A percentile compares a stretch with the other conserved stretches of the same genome.
These are phyloP conservation scores for Noctua fimbriata DNA, from an alignment of 2,888 invertebrate genomes.

Conservation along the genomic window DNA sequence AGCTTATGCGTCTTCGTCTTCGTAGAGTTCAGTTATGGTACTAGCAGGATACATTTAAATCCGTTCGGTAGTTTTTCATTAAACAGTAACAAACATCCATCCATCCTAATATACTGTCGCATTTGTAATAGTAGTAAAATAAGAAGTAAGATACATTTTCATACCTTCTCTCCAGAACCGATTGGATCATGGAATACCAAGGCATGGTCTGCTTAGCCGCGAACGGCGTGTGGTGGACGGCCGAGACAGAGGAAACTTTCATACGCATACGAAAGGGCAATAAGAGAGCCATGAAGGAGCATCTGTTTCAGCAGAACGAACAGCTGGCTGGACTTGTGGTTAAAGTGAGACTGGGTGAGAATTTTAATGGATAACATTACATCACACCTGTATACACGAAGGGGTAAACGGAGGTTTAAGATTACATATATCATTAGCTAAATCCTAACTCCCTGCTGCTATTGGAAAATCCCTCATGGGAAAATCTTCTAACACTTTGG, in stretches of 20 bases:
- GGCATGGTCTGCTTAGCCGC: conserved; percentile 96
- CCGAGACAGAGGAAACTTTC: conserved; percentile 98
- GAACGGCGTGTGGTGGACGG: conserved; percentile 98
- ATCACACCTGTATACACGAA: neutral
- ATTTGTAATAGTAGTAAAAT: neutral
- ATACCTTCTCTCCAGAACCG: conserved; percentile 89
- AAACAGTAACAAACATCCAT: neutral
- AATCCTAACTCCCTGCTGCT: neutral
- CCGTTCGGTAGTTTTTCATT: neutral
- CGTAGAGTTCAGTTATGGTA: neutral
- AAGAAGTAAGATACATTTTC: neutral
- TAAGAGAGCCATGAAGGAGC: conserved; percentile 97
- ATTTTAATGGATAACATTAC: neutral
- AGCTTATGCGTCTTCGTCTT: neutral
- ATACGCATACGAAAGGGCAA: conserved; percentile 92
- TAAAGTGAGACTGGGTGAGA: conserved; percentile 89
- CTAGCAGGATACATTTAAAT: neutral
- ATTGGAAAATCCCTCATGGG: neutral
- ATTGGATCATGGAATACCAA: conserved; percentile 97
- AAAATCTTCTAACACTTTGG: neutral
- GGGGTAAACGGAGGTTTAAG: neutral
- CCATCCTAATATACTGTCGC: neutral
- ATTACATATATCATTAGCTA: neutral
- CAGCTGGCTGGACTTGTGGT: conserved; percentile 96
- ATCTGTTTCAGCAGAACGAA: conserved; percentile 94